phyloP scores from a whole-genome alignment of 2,888 invertebrate genomes.

The Chrysodeixis includens region DNA sequence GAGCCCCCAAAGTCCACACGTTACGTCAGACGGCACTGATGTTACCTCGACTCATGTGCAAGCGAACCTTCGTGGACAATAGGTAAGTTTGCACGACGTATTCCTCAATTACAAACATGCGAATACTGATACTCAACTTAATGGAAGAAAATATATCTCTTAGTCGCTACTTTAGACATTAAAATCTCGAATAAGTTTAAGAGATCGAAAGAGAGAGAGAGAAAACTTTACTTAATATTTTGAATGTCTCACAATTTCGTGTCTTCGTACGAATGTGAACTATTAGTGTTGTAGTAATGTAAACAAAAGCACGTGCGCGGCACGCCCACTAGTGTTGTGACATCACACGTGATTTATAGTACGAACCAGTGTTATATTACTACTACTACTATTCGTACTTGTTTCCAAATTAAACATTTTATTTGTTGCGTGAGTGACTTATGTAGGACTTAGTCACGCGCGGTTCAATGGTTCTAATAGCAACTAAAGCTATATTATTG shows the following conservation, averaged over 20 bases:
- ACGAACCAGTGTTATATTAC: slow-evolving; percentile 13
- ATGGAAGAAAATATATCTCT: too few relatives aligned
- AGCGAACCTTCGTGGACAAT: background rate
- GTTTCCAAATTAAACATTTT: background rate
- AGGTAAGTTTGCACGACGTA: background rate
- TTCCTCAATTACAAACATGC: too few relatives aligned
- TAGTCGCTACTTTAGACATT: too few relatives aligned
- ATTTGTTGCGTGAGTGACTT: background rate
- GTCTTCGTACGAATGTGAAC: background rate
- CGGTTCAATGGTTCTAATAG: background rate
- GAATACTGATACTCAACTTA: too few relatives aligned
- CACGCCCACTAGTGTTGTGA: slow-evolving; percentile 41
- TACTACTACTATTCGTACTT: background rate
- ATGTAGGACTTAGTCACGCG: background rate
- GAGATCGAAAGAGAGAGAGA: too few relatives aligned
- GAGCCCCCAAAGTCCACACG: background rate
- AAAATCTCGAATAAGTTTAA: too few relatives aligned
- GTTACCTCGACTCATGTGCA: background rate
- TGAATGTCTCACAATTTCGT: too few relatives aligned
- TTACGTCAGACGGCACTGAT: background rate
- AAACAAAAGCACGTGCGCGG: slow-evolving; percentile 40
- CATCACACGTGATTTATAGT: slow-evolving; percentile 32
- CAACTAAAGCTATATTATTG: too few relatives aligned
- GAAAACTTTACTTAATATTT: too few relatives aligned
- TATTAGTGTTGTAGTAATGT: slow-evolving; percentile 39